Percentiles rank a stretch among this genome's conserved stretches.
These are phyloP conservation scores for Abramis brama DNA, from an alignment of 2,113 vertebrate species.

Conservation along the genomic window DNA sequence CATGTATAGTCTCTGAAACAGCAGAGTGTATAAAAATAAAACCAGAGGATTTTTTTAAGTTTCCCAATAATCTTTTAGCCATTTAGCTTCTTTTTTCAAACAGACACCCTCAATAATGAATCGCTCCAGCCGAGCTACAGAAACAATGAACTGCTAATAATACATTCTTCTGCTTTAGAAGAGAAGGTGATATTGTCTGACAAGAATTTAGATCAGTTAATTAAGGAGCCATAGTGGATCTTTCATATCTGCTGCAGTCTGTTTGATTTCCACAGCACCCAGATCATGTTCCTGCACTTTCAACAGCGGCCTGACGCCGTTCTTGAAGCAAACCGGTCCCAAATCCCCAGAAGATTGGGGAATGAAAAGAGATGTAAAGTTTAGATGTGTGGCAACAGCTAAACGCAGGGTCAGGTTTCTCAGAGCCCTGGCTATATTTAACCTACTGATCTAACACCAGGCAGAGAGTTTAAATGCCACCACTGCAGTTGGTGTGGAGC, in stretches of 20 bases:
- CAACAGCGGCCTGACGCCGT: slow-evolving; percentile 40
- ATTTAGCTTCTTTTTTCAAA: background rate
- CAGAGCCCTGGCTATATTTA: slow-evolving; percentile 96
- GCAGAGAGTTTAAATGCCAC: slow-evolving; percentile 99
- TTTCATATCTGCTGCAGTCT: slow-evolving; percentile 61
- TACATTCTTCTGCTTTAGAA: background rate
- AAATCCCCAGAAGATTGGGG: slow-evolving; percentile 78
- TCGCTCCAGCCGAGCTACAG: background rate
- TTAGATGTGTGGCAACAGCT: slow-evolving; percentile 99
- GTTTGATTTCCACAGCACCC: slow-evolving; percentile 68
- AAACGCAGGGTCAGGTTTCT: slow-evolving; percentile 95
- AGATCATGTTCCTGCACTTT: slow-evolving; percentile 67
- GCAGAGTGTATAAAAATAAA: background rate
- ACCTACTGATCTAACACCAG: slow-evolving; percentile 97
- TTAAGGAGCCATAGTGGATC: slow-evolving; percentile 69
- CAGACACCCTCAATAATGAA: background rate
- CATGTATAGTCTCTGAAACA: background rate
- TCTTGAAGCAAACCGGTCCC: slow-evolving; percentile 59
- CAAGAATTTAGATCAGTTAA: slow-evolving; percentile 69
- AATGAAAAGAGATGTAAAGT: slow-evolving; percentile 89
- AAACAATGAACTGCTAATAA: background rate
- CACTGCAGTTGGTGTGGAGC: slow-evolving; percentile 83
- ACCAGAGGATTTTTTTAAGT: background rate
- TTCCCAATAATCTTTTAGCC: background rate
- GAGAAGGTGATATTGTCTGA: slow-evolving; percentile 28